Evolutionary conservation across 1,140 invertebrate species (phyloP).

Genomic region (Mizuhopecten yessoensis): DNA sequence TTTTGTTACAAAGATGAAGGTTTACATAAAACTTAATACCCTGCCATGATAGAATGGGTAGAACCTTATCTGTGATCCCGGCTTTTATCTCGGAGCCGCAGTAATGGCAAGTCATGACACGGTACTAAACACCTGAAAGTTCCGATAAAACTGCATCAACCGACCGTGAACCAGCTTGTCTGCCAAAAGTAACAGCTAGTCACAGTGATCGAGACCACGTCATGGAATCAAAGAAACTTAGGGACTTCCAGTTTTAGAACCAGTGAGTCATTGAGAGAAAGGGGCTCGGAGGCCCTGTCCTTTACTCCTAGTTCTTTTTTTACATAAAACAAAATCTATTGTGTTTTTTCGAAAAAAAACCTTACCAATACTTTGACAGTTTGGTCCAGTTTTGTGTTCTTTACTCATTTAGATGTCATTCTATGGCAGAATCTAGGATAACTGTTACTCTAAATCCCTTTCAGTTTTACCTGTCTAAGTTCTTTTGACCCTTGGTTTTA

Average conservation of each 20-base stretch:
- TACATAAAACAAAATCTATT: no score
- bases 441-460: no score
- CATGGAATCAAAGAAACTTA: no score
- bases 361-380: no score
- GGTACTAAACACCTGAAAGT: slow-evolving; percentile 14
- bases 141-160: not conserved
- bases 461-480: no score
- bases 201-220: not conserved
- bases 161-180: not conserved
- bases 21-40: slow-evolving; percentile 40
- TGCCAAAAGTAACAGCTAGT: not conserved
- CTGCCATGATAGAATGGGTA: not conserved
- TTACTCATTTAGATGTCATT: no score
- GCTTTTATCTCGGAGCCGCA: not conserved
- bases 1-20: not conserved
- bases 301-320: no score
- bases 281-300: no score
- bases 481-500: no score
- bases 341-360: no score
- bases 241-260: not conserved
- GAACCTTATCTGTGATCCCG: not conserved
- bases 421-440: no score
- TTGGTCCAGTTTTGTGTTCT: no score
- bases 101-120: slow-evolving; percentile 1
- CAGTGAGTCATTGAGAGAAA: not conserved